These are phyloP conservation scores for Bufo gargarizans DNA, from an alignment of 2,113 vertebrate genomes.

Conservation along the genomic window DNA sequence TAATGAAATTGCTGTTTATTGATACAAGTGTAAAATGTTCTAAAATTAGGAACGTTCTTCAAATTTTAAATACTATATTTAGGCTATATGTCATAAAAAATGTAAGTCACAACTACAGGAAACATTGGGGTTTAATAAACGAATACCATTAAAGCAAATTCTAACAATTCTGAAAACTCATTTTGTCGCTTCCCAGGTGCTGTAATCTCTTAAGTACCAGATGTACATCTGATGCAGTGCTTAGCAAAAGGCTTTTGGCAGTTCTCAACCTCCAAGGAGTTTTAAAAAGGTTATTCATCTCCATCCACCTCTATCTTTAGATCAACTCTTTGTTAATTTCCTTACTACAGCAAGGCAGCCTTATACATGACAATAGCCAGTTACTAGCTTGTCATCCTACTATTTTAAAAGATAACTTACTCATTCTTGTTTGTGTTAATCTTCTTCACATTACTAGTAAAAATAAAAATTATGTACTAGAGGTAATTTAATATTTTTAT, in stretches of 20 bases:
- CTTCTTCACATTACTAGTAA: not conserved
- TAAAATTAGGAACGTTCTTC: not conserved
- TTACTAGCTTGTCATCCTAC: not conserved
- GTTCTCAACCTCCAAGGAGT: slow-evolving; percentile 20
- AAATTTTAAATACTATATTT: not conserved
- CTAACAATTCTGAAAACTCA: slow-evolving; percentile 2
- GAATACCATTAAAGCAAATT: not conserved
- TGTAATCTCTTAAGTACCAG: slow-evolving; percentile 44
- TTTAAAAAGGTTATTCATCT: slow-evolving; percentile 41
- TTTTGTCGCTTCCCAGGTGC: slow-evolving; percentile 26
- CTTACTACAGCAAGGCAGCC: slow-evolving; percentile 22
- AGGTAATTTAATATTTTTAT: not conserved
- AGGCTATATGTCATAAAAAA: not conserved
- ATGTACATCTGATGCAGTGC: slow-evolving; percentile 42
- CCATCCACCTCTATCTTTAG: slow-evolving; percentile 50
- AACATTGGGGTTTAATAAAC: slow-evolving; percentile 12
- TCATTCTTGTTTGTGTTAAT: not conserved
- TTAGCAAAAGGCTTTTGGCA: slow-evolving; percentile 48
- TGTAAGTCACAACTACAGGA: not conserved
- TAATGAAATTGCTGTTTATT: too few species aligned
- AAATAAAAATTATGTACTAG: not conserved
- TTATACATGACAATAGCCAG: slow-evolving; percentile 11
- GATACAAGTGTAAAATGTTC: not conserved
- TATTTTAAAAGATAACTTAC: not conserved
- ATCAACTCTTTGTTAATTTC: slow-evolving; percentile 40